phyloP scores from a whole-genome alignment of 1,140 invertebrate genomes.

The Theocolax elegans region DNA sequence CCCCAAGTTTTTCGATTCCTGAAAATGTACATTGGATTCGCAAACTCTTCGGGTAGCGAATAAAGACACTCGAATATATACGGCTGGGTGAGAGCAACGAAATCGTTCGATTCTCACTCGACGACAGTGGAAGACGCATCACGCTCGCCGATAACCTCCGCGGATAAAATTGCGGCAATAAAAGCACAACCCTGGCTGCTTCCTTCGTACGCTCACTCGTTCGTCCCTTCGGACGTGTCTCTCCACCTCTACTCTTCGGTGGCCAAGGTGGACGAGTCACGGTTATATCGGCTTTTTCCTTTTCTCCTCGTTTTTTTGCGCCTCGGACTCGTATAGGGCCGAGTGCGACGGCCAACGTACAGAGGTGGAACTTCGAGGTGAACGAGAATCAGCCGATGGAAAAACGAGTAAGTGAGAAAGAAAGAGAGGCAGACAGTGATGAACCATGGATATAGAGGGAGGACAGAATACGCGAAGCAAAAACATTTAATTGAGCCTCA shows the following conservation, averaged over 20 bases:
- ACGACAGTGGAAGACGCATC: constrained; percentile 1
- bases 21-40: too few relatives aligned
- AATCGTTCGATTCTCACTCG: not conserved
- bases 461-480: constrained; percentile 8
- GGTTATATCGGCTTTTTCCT: not conserved
- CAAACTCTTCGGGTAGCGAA: not conserved
- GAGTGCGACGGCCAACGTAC: too few relatives aligned
- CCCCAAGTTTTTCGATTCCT: too few relatives aligned
- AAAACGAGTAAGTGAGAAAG: not conserved
- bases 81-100: too few relatives aligned
- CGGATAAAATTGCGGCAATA: constrained; percentile 33
- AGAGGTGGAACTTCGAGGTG: not conserved
- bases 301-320: not conserved
- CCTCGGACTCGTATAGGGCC: not conserved
- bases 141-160: not conserved
- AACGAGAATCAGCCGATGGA: constrained; percentile 36
- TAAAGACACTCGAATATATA: constrained; percentile 8
- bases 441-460: constrained; percentile 33
- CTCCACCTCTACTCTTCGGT: too few relatives aligned
- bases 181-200: constrained; percentile 35
- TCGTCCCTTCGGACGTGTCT: not conserved
- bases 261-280: too few relatives aligned
- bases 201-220: not conserved
- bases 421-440: constrained; percentile 4
- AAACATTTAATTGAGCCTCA: constrained; percentile 31